phyloP scores from a whole-genome alignment of 2,797 vertebrate genomes.

The Chelonia mydas region DNA sequence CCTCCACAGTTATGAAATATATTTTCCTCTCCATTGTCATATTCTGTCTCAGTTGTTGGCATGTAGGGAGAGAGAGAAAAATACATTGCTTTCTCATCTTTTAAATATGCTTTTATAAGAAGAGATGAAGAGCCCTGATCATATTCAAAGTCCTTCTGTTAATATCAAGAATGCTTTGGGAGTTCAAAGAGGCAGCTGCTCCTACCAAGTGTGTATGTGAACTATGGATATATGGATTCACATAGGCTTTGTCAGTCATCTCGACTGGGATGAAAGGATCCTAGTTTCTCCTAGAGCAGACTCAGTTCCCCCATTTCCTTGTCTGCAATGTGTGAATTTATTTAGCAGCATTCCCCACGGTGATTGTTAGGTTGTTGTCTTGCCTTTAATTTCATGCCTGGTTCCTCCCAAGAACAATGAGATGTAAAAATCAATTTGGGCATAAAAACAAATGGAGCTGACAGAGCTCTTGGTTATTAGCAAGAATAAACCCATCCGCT shows the following conservation, averaged over 20 bases:
- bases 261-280: not conserved
- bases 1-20: slow-evolving; percentile 1
- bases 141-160: slow-evolving; percentile 7
- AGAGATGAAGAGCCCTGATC: not conserved
- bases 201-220: not conserved
- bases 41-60: not conserved
- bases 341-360: not conserved
- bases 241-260: not conserved
- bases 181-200: not conserved
- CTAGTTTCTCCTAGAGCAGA: not conserved
- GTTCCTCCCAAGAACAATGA: not conserved
- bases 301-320: not conserved
- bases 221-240: not conserved
- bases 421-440: not conserved
- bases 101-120: not conserved
- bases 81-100: not conserved
- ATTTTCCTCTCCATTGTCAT: not conserved
- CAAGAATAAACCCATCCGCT: not conserved
- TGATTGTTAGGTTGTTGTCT: not conserved
- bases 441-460: not conserved
- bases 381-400: not conserved
- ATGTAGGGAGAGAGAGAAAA: not conserved
- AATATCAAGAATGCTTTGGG: not conserved
- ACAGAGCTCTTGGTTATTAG: not conserved
- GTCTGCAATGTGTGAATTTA: not conserved